phyloP scores from a whole-genome alignment of 2,888 invertebrate species.

The Netelia inedita region DNA sequence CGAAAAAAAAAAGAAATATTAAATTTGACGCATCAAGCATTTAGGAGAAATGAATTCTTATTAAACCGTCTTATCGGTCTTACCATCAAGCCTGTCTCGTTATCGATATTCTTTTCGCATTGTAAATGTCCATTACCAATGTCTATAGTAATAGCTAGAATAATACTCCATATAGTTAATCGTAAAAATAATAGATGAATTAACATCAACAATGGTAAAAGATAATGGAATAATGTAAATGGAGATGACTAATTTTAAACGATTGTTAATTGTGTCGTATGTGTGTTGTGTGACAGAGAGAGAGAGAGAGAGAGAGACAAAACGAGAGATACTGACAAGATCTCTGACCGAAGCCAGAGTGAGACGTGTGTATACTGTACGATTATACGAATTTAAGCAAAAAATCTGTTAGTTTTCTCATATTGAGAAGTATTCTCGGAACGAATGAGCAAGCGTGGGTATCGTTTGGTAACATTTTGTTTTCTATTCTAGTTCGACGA shows the following conservation, averaged over 20 bases:
- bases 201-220: constrained; percentile 55
- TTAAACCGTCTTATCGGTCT: constrained; percentile 34
- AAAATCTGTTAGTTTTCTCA: constrained; percentile 79
- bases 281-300: constrained; percentile 26
- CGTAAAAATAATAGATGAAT: constrained; percentile 49
- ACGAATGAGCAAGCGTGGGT: constrained; percentile 43
- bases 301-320: constrained; percentile 28
- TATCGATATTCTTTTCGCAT: constrained; percentile 63
- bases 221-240: constrained; percentile 56
- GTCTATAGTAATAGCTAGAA: constrained; percentile 63
- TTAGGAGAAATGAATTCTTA: background rate
- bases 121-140: constrained; percentile 68
- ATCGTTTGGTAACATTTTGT: constrained; percentile 36
- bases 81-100: constrained; percentile 57
- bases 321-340: constrained; percentile 32
- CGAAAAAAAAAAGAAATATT: background rate
- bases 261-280: constrained; percentile 60
- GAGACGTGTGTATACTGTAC: constrained; percentile 44
- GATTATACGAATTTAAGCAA: constrained; percentile 59
- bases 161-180: constrained; percentile 71
- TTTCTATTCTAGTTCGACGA: constrained; percentile 6
- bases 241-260: constrained; percentile 62
- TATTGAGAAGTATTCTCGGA: constrained; percentile 80
- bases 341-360: constrained; percentile 27
- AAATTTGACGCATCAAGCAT: background rate